Evolutionary conservation across 1,140 invertebrate genomes (phyloP).

Genomic region (Uloborus diversus): DNA sequence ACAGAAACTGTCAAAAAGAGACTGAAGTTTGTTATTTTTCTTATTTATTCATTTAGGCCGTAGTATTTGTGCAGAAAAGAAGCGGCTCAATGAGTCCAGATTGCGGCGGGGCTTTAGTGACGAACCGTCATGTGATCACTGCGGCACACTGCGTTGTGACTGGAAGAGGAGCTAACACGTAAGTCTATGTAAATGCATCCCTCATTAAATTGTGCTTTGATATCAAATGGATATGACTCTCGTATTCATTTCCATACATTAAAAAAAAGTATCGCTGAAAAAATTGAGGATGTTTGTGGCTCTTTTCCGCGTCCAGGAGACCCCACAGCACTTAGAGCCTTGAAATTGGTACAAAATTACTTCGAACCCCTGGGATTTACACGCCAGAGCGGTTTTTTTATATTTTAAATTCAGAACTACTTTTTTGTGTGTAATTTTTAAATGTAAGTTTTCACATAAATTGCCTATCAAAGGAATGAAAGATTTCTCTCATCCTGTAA

Average conservation of each 20-base stretch:
- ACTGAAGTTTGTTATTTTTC: no score
- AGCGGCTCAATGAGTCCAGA: constrained; percentile 70
- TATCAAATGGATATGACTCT: background rate
- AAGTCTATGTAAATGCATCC: background rate
- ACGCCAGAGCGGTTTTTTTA: no score
- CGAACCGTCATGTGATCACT: constrained; percentile 89
- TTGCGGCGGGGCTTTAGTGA: constrained; percentile 93
- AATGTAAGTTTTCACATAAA: no score
- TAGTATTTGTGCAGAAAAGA: constrained; percentile 84
- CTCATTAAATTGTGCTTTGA: background rate
- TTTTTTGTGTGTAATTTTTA: no score
- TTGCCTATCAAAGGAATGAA: no score
- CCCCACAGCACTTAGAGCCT: no score
- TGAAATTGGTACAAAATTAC: no score
- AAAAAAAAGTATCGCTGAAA: background rate
- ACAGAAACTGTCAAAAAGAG: no score
- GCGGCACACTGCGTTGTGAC: constrained; percentile 90
- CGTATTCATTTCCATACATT: background rate
- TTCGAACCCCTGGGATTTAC: no score
- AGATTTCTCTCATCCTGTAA: no score
- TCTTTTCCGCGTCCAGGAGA: background rate
- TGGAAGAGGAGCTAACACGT: constrained; percentile 17
- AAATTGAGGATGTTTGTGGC: background rate
- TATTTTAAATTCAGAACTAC: background rate
- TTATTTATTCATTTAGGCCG: constrained; percentile 70